Conservation (phyloP, 2,113 vertebrate genomes). For the Embiotoca jacksoni region DNA sequence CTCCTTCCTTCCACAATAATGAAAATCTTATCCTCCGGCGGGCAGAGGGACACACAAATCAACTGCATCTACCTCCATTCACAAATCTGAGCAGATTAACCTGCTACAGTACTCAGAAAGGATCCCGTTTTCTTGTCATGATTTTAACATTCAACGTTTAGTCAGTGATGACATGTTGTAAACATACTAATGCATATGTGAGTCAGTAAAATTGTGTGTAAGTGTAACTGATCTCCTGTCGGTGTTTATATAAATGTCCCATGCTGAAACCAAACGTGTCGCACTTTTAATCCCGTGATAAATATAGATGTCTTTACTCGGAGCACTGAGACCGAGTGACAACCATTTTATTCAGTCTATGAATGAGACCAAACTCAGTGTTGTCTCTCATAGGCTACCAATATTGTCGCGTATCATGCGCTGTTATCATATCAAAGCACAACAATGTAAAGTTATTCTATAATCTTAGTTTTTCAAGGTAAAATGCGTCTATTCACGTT, state of each 20-base stretch:
- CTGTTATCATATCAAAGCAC: no score
- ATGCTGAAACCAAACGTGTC: conserved; percentile 16
- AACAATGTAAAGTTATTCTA: no score
- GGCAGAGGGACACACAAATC: conserved; percentile 27
- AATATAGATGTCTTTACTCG: conserved; percentile 27
- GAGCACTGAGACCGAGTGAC: neutral
- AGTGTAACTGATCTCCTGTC: neutral
- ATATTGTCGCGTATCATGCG: no score
- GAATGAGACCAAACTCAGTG: no score
- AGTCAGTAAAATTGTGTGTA: neutral
- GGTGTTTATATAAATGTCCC: conserved; percentile 42
- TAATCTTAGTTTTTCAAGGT: no score
- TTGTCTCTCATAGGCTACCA: no score
- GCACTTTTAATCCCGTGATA: conserved; percentile 47
- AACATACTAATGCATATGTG: neutral
- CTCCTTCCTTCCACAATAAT: rapidly evolving
- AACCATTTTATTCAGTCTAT: no score
- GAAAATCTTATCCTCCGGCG: neutral
- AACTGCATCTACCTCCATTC: conserved; percentile 42
- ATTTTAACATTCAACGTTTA: neutral
- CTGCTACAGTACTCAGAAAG: rapidly evolving
- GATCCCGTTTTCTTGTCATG: neutral
- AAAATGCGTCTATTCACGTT: no score
- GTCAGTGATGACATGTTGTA: neutral
- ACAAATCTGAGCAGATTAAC: conserved; percentile 26